phyloP scores from a whole-genome alignment of 2,888 invertebrate genomes.

The Eupsilia transversa region DNA sequence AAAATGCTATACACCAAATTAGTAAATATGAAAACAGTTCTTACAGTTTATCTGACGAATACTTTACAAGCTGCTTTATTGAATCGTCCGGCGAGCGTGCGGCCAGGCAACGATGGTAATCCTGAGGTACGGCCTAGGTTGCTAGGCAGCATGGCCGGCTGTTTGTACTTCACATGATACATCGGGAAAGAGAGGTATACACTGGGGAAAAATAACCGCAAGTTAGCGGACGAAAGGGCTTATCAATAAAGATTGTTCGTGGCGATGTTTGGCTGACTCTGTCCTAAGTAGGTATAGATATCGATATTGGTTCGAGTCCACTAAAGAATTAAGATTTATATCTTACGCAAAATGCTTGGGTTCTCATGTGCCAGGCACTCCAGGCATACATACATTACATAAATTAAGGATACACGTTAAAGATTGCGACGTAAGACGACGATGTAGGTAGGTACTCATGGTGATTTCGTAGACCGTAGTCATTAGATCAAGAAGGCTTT shows the following conservation, averaged over 20 bases:
- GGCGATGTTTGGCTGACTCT: not conserved
- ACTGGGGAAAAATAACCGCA: slow-evolving; percentile 72
- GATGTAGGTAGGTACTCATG: not conserved
- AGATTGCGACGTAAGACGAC: not conserved
- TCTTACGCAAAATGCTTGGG: not conserved
- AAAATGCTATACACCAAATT: not conserved
- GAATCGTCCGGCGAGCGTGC: slow-evolving; percentile 90
- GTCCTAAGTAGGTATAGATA: not conserved
- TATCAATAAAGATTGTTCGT: not conserved
- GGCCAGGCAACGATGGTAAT: slow-evolving; percentile 89
- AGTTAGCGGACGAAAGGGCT: not conserved
- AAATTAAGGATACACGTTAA: not conserved
- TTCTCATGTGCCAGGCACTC: not conserved
- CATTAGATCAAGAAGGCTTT: not conserved
- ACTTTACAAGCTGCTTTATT: slow-evolving; percentile 89
- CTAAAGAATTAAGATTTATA: not conserved
- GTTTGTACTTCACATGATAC: slow-evolving; percentile 91
- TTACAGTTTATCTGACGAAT: slow-evolving; percentile 78
- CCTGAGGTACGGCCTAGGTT: slow-evolving; percentile 87
- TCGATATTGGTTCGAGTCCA: not conserved
- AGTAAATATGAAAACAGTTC: not conserved
- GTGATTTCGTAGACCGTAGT: not conserved
- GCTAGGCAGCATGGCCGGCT: slow-evolving; percentile 89
- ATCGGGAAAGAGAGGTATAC: slow-evolving; percentile 90
- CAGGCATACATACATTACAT: not conserved